Conservation (phyloP, 2,113 vertebrate genomes). For the Dipodomys stephensi region DNA sequence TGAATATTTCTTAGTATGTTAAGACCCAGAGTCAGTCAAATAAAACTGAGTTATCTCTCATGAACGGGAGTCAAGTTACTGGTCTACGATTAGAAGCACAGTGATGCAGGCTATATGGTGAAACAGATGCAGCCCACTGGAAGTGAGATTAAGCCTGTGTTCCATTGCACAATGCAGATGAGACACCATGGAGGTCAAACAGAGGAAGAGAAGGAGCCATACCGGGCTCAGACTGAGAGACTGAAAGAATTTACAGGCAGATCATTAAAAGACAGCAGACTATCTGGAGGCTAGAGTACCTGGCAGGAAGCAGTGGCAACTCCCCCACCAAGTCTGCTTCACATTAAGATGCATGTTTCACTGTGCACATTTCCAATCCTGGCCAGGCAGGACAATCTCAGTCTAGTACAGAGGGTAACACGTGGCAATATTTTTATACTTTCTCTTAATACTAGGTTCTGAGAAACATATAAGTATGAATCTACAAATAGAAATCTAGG, state of each 20-base stretch:
- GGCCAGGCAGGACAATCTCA: neutral
- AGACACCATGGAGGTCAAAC: conserved; percentile 2
- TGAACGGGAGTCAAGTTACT: conserved; percentile 11
- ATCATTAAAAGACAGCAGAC: conserved; percentile 70
- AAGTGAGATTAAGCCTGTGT: conserved; percentile 48
- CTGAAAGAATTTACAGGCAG: conserved; percentile 69
- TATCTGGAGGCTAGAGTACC: conserved; percentile 60
- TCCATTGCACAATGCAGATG: conserved; percentile 1
- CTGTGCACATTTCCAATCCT: conserved; percentile 3
- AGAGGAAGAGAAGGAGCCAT: neutral
- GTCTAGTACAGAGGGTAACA: conserved; percentile 52
- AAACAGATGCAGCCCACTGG: conserved; percentile 49
- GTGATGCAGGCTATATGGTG: neutral
- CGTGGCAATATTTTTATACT: conserved; percentile 57
- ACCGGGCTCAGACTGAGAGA: neutral
- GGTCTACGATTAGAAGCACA: neutral
- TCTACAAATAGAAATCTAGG: conserved; percentile 55
- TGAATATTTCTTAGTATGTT: neutral
- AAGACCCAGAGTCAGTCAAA: conserved; percentile 57
- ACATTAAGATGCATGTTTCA: conserved; percentile 62
- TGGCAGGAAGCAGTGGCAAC: conserved; percentile 49
- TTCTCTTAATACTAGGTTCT: conserved; percentile 40
- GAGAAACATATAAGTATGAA: conserved; percentile 57
- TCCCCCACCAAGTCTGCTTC: conserved; percentile 61
- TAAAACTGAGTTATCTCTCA: conserved; percentile 64